Percentiles rank a stretch among this genome's conserved stretches.
Conservation (phyloP, 1,140 invertebrate genomes). For the Himalopsyche phryganea region DNA sequence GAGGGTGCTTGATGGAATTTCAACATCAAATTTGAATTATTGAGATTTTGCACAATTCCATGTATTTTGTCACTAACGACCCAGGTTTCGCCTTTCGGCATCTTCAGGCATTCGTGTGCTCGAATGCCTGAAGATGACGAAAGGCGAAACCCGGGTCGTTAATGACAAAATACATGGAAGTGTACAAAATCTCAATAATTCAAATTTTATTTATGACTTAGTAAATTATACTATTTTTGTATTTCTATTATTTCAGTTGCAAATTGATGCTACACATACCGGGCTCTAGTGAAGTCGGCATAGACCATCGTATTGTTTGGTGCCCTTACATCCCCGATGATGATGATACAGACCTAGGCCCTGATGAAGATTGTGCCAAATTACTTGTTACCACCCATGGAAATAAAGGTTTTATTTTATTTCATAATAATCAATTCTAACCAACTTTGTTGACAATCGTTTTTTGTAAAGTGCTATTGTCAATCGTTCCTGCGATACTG, state of each 20-base stretch:
- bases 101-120: no score
- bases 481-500: no score
- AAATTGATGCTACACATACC: slow-evolving; percentile 53
- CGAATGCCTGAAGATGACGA: no score
- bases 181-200: no score
- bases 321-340: slow-evolving; percentile 84
- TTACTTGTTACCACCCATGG: slow-evolving; percentile 78
- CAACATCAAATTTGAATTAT: no score
- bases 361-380: slow-evolving; percentile 70
- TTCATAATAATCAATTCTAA: neutral
- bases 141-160: no score
- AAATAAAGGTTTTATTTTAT: slow-evolving; percentile 56
- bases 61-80: no score
- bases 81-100: no score
- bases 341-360: slow-evolving; percentile 55
- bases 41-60: no score
- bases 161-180: no score
- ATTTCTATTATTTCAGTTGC: slow-evolving; percentile 35
- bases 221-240: neutral
- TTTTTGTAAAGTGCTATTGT: no score
- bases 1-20: no score
- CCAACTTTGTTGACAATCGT: neutral
- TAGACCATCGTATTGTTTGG: slow-evolving; percentile 71
- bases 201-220: neutral
- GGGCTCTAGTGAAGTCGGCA: slow-evolving; percentile 46